Conservation (phyloP, 2,113 vertebrate genomes). For the Catharus bicknelli region DNA sequence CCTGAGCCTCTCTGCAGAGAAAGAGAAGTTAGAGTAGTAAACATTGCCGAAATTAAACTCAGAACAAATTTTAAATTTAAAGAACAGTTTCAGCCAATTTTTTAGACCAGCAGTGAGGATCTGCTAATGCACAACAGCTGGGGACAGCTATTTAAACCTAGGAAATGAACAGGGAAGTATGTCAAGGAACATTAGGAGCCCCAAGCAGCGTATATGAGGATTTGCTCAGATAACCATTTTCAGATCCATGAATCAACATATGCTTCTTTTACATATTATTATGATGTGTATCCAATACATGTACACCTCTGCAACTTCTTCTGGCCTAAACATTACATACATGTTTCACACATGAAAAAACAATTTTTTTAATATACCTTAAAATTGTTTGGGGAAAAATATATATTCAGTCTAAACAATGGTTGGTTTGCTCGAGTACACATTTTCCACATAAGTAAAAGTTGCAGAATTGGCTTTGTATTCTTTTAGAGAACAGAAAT, state of each 20-base stretch:
- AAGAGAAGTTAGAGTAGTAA: conserved; percentile 28
- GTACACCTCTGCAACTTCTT: neutral
- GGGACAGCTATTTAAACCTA: conserved; percentile 27
- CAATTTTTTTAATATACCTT: neutral
- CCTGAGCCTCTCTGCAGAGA: neutral
- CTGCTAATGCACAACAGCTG: conserved; percentile 34
- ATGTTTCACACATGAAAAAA: neutral
- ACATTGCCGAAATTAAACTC: conserved; percentile 47
- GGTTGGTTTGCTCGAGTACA: neutral
- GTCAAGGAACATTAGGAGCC: neutral
- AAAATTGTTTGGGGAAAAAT: neutral
- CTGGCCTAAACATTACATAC: neutral
- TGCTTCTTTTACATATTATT: neutral
- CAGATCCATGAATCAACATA: neutral
- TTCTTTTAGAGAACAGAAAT: neutral
- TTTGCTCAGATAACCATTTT: neutral
- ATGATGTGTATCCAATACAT: neutral
- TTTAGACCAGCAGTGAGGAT: conserved; percentile 11
- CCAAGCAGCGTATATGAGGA: neutral
- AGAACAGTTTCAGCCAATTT: neutral
- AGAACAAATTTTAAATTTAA: conserved; percentile 52
- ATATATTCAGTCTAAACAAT: neutral
- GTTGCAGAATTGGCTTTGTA: neutral
- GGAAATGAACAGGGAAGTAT: conserved; percentile 7
- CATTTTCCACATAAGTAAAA: neutral